phyloP scores from a whole-genome alignment of 1,140 invertebrate species.

The Drosophila albomicans region DNA sequence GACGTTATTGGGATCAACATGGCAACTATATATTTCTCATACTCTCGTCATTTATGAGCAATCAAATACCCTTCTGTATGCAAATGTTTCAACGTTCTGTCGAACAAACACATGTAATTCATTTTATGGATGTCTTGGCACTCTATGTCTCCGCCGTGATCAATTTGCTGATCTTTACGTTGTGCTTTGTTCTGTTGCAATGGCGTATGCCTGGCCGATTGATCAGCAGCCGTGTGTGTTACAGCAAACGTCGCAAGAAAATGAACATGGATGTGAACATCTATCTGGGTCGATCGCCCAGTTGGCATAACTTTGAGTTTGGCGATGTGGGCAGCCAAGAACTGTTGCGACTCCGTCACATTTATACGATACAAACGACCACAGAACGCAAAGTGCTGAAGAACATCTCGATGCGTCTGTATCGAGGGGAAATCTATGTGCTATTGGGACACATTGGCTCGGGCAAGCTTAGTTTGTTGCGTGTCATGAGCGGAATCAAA shows the following conservation, averaged over 20 bases:
- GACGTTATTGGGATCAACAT: slow-evolving; percentile 52
- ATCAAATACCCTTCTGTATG: slow-evolving; percentile 63
- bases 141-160: slow-evolving; percentile 39
- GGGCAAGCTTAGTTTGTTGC: slow-evolving; percentile 90
- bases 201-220: slow-evolving; percentile 57
- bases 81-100: slow-evolving; percentile 40
- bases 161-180: slow-evolving; percentile 25
- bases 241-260: slow-evolving; percentile 18
- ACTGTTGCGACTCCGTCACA: slow-evolving; percentile 49
- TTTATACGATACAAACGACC: slow-evolving; percentile 45
- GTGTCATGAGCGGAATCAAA: slow-evolving; percentile 92
- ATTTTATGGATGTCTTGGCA: slow-evolving; percentile 18
- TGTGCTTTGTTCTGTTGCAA: slow-evolving; percentile 46
- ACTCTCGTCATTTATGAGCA: slow-evolving; percentile 63
- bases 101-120: slow-evolving; percentile 7
- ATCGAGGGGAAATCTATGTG: slow-evolving; percentile 87
- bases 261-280: background rate
- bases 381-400: slow-evolving; percentile 87
- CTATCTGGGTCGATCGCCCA: slow-evolving; percentile 35
- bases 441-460: slow-evolving; percentile 91
- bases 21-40: slow-evolving; percentile 51
- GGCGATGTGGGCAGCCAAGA: slow-evolving; percentile 62
- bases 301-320: slow-evolving; percentile 68
- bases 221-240: slow-evolving; percentile 49
- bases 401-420: slow-evolving; percentile 89